Conservation (phyloP, 1,140 invertebrate genomes). For the Physella acuta region DNA sequence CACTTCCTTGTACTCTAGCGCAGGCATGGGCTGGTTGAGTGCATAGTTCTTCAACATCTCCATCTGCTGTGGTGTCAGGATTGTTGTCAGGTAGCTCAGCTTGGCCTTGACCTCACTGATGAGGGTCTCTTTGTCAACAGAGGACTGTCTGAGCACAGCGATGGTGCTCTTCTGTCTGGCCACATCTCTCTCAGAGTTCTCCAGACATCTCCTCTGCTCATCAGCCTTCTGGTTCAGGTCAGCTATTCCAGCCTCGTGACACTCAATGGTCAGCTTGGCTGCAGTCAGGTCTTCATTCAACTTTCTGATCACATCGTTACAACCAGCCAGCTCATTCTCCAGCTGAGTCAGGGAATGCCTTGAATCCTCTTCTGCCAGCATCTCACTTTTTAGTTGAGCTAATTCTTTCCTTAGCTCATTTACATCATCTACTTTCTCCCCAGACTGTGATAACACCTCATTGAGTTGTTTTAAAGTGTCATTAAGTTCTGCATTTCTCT, state of each 20-base stretch:
- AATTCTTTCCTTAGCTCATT: neutral
- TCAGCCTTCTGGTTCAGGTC: conserved; percentile 38
- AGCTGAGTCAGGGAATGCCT: no score
- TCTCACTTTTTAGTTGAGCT: neutral
- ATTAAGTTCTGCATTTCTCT: conserved; percentile 23
- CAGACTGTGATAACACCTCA: neutral
- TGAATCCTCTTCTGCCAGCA: neutral
- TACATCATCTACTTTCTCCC: neutral
- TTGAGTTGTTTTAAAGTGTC: conserved; percentile 1
- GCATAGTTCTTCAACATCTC: conserved; percentile 24
- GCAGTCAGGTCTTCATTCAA: conserved; percentile 29
- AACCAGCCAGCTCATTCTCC: conserved; percentile 30
- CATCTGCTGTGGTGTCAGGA: conserved; percentile 33
- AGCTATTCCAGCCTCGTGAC: conserved; percentile 37
- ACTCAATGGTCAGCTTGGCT: conserved; percentile 23
- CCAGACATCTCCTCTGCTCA: conserved; percentile 29
- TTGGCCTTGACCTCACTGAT: conserved; percentile 31
- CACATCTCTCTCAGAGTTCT: conserved; percentile 27
- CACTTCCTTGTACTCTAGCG: conserved; percentile 37
- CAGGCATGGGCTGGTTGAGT: conserved; percentile 20
- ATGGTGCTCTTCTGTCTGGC: conserved; percentile 34
- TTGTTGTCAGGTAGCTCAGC: conserved; percentile 28
- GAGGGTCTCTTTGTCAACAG: conserved; percentile 38
- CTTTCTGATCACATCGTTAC: conserved; percentile 28
- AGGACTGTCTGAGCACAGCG: conserved; percentile 33